phyloP scores from a whole-genome alignment of 2,113 vertebrate species.

The Amia ocellicauda region DNA sequence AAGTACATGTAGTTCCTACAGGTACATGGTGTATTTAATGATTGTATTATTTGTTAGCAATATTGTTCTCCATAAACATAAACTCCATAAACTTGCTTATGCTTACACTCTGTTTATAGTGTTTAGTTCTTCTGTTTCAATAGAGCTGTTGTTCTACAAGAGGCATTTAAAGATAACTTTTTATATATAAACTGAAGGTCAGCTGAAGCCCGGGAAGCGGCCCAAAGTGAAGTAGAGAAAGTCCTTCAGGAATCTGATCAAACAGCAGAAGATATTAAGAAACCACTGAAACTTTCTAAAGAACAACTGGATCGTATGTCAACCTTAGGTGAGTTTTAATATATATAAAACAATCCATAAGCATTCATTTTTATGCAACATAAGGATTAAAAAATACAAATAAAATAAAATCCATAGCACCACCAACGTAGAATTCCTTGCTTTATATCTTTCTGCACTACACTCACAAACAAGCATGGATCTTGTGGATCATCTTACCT shows the following conservation, averaged over 20 bases:
- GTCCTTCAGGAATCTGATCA: constrained; percentile 31
- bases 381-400: not conserved
- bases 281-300: constrained; percentile 30
- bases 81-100: no score
- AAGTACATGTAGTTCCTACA: no score
- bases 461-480: no score
- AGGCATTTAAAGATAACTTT: not conserved
- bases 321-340: constrained; percentile 38
- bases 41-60: no score
- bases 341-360: no score
- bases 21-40: no score
- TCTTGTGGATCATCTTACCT: no score
- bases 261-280: constrained; percentile 14
- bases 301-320: constrained; percentile 44
- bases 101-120: constrained; percentile 1
- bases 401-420: not conserved
- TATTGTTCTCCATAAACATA: no score
- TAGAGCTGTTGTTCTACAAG: not conserved
- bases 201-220: constrained; percentile 36
- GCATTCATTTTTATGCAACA: not conserved
- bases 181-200: constrained; percentile 29
- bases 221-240: constrained; percentile 36
- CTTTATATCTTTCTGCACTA: no score
- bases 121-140: not conserved
- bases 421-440: no score